phyloP scores from a whole-genome alignment of 1,140 invertebrate species.

The Drosophila miranda region DNA sequence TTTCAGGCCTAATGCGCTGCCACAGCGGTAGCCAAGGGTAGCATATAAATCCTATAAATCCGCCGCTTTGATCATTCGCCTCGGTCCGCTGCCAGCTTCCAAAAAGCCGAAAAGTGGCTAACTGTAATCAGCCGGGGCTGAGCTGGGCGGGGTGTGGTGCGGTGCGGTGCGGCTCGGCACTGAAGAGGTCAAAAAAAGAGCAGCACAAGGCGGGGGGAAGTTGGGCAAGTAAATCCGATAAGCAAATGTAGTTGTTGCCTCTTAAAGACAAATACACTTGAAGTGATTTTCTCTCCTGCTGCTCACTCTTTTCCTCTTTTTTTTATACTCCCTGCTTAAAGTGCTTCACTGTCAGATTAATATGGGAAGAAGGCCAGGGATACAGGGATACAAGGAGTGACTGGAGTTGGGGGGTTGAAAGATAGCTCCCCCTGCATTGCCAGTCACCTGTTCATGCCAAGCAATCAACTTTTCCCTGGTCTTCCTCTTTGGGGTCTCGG shows the following conservation, averaged over 20 bases:
- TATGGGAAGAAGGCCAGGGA: constrained; percentile 20
- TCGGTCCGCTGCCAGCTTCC: constrained; percentile 19
- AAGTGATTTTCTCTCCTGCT: constrained; percentile 28
- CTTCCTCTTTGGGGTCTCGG: constrained; percentile 12
- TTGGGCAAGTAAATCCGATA: constrained; percentile 57
- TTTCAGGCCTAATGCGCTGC: constrained; percentile 51
- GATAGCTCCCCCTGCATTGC: not conserved
- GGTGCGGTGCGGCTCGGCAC: constrained; percentile 4
- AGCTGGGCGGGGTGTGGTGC: not conserved
- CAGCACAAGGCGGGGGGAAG: not conserved
- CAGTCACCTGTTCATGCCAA: constrained; percentile 45
- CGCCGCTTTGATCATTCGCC: constrained; percentile 70
- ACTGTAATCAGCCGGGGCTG: constrained; percentile 15
- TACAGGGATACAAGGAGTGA: constrained; percentile 13
- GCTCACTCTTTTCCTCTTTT: constrained; percentile 7
- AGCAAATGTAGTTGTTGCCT: constrained; percentile 73
- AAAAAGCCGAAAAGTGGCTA: constrained; percentile 69
- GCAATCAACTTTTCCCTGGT: constrained; percentile 53
- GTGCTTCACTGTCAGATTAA: constrained; percentile 42
- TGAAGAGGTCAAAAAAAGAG: not conserved
- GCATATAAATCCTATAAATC: constrained; percentile 75
- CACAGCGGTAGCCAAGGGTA: constrained; percentile 61
- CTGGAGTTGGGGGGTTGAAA: not conserved
- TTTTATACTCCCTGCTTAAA: constrained; percentile 22
- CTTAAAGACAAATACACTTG: constrained; percentile 52